phyloP scores from a whole-genome alignment of 2,113 vertebrate genomes.

The Nothocercus nigrocapillus region DNA sequence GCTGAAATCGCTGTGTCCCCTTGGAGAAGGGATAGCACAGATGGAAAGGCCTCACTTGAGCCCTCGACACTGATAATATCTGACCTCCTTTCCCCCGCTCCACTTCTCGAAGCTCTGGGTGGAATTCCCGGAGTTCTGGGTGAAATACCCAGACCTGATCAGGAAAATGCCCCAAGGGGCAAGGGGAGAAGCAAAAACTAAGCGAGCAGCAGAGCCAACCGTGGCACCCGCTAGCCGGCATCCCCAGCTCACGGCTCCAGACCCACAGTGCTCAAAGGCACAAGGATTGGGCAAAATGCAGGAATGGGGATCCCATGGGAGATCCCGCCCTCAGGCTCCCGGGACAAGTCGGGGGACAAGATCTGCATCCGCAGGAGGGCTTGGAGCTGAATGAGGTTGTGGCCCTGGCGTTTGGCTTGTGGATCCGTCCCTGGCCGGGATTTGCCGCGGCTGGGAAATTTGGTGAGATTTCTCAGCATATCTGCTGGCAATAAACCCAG shows the following conservation, averaged over 20 bases:
- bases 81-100: slow-evolving; percentile 25
- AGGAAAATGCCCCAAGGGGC: not conserved
- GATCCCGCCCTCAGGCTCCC: fast-evolving
- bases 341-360: fast-evolving
- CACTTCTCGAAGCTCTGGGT: fast-evolving
- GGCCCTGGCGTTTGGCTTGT: not conserved
- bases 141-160: slow-evolving; percentile 27
- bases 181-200: not conserved
- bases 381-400: not conserved
- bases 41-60: not conserved
- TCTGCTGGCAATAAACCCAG: not conserved
- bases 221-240: not conserved
- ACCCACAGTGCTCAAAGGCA: fast-evolving
- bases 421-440: not conserved
- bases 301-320: not conserved
- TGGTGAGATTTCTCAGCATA: not conserved
- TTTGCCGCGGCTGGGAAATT: not conserved
- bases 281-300: not conserved
- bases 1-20: not conserved
- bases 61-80: not conserved
- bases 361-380: too few relatives aligned
- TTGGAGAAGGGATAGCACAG: too few relatives aligned
- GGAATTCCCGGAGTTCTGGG: fast-evolving
- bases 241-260: fast-evolving
- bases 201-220: not conserved